Conservation (phyloP, 2,113 vertebrate species). For the Ammodytes dubius region DNA sequence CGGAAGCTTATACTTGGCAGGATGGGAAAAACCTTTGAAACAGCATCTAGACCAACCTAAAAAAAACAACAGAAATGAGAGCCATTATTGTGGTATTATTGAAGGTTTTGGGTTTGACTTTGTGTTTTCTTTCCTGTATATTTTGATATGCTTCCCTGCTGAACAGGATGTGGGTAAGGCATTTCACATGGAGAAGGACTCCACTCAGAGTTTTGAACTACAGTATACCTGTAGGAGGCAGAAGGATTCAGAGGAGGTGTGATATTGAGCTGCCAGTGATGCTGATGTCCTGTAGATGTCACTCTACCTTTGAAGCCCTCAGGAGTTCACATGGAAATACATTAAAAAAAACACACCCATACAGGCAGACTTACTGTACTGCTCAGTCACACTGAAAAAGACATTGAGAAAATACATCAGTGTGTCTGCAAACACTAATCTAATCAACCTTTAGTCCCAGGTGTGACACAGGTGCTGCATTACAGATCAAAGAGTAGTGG, state of each 20-base stretch:
- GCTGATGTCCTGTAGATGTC: neutral
- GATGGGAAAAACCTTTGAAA: slow-evolving; percentile 8
- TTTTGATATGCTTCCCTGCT: neutral
- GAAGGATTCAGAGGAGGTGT: neutral
- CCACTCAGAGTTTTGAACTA: neutral
- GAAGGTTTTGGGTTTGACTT: neutral
- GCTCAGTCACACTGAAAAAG: neutral
- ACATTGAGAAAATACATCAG: neutral
- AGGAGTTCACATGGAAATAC: no score
- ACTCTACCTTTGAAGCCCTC: neutral
- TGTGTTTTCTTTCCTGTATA: neutral
- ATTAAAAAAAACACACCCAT: neutral
- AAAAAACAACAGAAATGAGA: neutral
- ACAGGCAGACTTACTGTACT: neutral
- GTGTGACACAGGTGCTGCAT: neutral
- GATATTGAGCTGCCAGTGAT: neutral
- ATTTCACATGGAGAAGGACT: neutral
- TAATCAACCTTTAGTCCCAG: neutral
- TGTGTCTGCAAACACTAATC: neutral
- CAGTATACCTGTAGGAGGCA: neutral
- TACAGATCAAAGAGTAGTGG: slow-evolving; percentile 9
- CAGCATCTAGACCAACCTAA: neutral
- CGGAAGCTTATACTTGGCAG: slow-evolving; percentile 25
- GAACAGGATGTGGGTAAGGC: no score
- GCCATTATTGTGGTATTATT: neutral